A percentile compares a stretch with the other conserved stretches of the same genome.
Evolutionary conservation across 2,888 invertebrate species (phyloP).

Genomic region (Eupelmus urozonus): DNA sequence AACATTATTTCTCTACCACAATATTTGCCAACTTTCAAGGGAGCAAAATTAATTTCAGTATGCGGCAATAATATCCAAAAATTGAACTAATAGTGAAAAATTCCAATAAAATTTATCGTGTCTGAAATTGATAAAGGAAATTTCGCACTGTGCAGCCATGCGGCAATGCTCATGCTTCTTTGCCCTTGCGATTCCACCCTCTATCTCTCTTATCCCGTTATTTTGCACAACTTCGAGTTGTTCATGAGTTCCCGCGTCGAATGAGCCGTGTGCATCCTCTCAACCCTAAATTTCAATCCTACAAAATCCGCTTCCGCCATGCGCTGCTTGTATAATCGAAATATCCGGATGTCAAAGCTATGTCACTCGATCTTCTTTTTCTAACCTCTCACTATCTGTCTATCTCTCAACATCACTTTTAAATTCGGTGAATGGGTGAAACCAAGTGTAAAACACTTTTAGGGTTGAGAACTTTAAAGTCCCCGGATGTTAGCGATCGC

Average conservation of each 20-base stretch:
- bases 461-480: conserved; percentile 76
- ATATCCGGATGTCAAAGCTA: conserved; percentile 77
- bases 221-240: conserved; percentile 38
- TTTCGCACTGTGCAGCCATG: conserved; percentile 29
- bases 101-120: conserved; percentile 55
- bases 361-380: conserved; percentile 70
- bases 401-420: conserved; percentile 70
- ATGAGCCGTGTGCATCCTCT: conserved; percentile 16
- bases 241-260: conserved; percentile 24
- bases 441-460: conserved; percentile 77
- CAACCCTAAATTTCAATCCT: conserved; percentile 75
- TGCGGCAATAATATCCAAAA: background rate
- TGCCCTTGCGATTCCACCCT: background rate
- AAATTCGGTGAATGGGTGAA: conserved; percentile 77
- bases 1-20: background rate
- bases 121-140: conserved; percentile 39
- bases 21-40: conserved; percentile 18
- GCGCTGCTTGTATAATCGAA: conserved; percentile 77
- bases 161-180: background rate
- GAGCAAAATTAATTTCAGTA: conserved; percentile 41
- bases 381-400: conserved; percentile 58
- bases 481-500: conserved; percentile 59
- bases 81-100: conserved; percentile 25
- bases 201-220: background rate
- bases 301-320: conserved; percentile 76